Evolutionary conservation across 1,140 invertebrate species (phyloP).

Genomic region (Lordiphosa stackelbergi): DNA sequence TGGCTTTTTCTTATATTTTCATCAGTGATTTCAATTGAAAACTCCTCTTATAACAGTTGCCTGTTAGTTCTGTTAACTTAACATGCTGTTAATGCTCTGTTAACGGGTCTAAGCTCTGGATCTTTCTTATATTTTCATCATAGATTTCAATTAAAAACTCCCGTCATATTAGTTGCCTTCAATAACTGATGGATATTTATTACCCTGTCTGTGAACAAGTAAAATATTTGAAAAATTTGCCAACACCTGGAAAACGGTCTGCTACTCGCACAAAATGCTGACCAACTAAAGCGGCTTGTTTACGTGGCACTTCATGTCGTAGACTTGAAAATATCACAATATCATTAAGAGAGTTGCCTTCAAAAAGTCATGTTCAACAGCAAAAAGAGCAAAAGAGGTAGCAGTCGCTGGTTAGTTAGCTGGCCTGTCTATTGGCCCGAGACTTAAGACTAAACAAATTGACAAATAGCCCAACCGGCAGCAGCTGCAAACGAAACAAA

Average conservation of each 20-base stretch:
- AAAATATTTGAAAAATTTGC: constrained; percentile 36
- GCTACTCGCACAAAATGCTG: constrained; percentile 8
- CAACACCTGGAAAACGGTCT: constrained; percentile 45
- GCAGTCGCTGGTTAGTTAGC: constrained; percentile 57
- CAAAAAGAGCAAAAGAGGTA: constrained; percentile 29
- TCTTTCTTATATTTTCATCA: no score
- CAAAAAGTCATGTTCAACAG: constrained; percentile 17
- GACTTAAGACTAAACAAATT: constrained; percentile 74
- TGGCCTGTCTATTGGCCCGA: constrained; percentile 67
- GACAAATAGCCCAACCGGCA: constrained; percentile 57
- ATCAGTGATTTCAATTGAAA: no score
- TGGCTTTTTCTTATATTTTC: no score
- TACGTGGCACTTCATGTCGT: constrained; percentile 32
- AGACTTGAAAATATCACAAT: constrained; percentile 36
- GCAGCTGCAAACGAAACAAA: constrained; percentile 20
- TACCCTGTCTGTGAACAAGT: no score
- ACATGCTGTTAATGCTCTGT: no score
- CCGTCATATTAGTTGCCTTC: no score
- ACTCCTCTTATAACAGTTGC: no score
- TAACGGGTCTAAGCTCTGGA: no score
- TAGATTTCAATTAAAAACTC: no score
- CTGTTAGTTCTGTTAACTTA: no score
- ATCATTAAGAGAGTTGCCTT: constrained; percentile 29
- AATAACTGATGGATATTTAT: no score
- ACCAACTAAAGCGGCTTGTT: constrained; percentile 56